Evolutionary conservation across 2,888 invertebrate species (phyloP), one percentile per base, ranked within the genome.

Genomic region (Stratiomys singularior): DNA sequence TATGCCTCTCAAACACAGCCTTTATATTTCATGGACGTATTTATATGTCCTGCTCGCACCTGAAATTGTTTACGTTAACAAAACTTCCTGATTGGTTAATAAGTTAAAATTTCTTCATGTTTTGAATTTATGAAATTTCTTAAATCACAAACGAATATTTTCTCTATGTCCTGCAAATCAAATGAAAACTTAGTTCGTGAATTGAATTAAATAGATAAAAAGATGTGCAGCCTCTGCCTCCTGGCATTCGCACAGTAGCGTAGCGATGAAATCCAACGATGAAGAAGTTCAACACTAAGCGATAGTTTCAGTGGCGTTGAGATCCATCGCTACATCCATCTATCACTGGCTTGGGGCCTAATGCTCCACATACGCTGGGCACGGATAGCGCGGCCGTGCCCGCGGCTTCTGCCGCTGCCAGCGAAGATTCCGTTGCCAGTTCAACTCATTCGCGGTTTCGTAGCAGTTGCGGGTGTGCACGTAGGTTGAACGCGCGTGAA

Each of bases 351-450:
- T 52, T 13, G 52, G 52, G 58, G 37, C 11, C 66, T 18, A 37
- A 23, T 15, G 66, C 37, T 21, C 66, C 30, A 66, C 9, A 21
- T 60, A 13, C 27, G 25, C 25, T 27, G 63, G 25, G 27, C 63
- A 63, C 63, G 25, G 15, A 23, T 27, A 27, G 9, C 63, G 5
- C 63, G 9, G 15, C 63, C 23, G 21, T 3, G 30, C 25, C 64
- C 15, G 69, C n/a, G 69, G 69, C 69, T 69, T 46, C 69, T 47
- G 47, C 23, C n/a, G 44, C 69, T 21, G 25, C 23, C 69, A 4
- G 47, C 25, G 46, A 69, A 69, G 47, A 69, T 69, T 47, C 25
- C 25, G 47, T 69, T 44, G 66, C 66, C 69, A 69, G 69, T 69
- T 47, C 27, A 25, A 47, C 69, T 69, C 23, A 18, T 18, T 69